Conservation (phyloP, 37 sponge, comb jelly and placozoan species). For the Lycopodina hypogea region DNA sequence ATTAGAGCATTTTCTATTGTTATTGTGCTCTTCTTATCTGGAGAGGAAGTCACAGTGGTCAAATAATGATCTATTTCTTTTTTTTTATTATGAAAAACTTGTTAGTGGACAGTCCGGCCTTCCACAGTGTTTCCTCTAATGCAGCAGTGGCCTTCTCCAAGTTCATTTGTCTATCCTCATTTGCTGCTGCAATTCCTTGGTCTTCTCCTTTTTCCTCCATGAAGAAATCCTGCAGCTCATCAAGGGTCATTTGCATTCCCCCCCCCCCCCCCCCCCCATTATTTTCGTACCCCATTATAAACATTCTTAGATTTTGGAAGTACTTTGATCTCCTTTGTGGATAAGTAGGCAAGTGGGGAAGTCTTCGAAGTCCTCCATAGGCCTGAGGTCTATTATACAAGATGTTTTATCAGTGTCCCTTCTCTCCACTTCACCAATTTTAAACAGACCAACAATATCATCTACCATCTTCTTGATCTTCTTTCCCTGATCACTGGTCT, state of each 20-base stretch:
- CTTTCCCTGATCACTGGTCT: conserved; percentile 23
- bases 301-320: conserved; percentile 39
- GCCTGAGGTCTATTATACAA: conserved; percentile 12
- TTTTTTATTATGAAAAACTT: conserved; percentile 43
- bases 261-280: conserved; percentile 42
- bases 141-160: conserved; percentile 49
- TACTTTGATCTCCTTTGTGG: conserved; percentile 37
- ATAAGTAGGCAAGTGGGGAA: conserved; percentile 52
- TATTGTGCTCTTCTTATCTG: conserved; percentile 61
- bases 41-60: conserved; percentile 40
- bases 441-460: conserved; percentile 30
- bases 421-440: not conserved
- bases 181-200: conserved; percentile 18
- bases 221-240: conserved; percentile 51
- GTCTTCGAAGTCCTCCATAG: conserved; percentile 40
- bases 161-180: conserved; percentile 32
- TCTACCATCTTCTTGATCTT: conserved; percentile 56
- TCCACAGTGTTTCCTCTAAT: conserved; percentile 49
- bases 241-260: conserved; percentile 31
- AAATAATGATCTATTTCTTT: conserved; percentile 59
- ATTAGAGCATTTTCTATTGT: conserved; percentile 73
- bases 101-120: conserved; percentile 32
- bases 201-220: conserved; percentile 32
- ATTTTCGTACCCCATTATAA: conserved; percentile 55
- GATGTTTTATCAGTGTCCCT: not conserved